Conservation (phyloP, 2,113 vertebrate species). For the Cynocephalus volans region DNA sequence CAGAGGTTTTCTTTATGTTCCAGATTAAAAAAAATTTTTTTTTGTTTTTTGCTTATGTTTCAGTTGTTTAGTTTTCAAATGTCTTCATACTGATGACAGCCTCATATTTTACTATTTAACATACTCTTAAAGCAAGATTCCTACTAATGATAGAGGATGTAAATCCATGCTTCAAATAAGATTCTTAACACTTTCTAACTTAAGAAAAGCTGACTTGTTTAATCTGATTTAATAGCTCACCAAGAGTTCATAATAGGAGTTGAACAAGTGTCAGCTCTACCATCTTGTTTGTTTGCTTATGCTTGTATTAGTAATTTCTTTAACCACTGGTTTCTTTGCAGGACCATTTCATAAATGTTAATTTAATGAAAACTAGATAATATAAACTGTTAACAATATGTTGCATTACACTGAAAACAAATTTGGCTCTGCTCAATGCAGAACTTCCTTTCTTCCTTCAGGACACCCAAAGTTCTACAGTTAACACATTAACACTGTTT, state of each 20-base stretch:
- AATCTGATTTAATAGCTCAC: slow-evolving; percentile 18
- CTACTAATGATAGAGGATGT: slow-evolving; percentile 40
- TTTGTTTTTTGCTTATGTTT: too few relatives aligned
- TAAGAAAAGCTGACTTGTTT: slow-evolving; percentile 51
- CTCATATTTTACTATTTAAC: slow-evolving; percentile 32
- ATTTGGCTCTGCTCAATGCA: neutral
- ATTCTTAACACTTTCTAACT: slow-evolving; percentile 14
- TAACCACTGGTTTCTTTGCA: slow-evolving; percentile 37
- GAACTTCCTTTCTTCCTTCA: slow-evolving; percentile 29
- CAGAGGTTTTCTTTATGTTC: slow-evolving; percentile 42
- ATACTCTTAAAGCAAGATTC: slow-evolving; percentile 34
- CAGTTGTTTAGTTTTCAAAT: slow-evolving; percentile 53
- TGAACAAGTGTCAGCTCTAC: neutral
- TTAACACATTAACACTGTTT: slow-evolving; percentile 3
- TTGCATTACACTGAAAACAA: slow-evolving; percentile 28
- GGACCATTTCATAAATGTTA: slow-evolving; percentile 12
- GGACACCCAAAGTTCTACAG: neutral
- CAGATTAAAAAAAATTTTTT: neutral
- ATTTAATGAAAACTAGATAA: slow-evolving; percentile 59
- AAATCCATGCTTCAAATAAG: neutral
- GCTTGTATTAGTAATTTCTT: slow-evolving; percentile 14
- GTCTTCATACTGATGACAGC: neutral
- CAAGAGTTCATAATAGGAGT: neutral
- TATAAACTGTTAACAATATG: slow-evolving; percentile 10
- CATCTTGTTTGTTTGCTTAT: slow-evolving; percentile 30